phyloP scores from a whole-genome alignment of 2,888 invertebrate species.

The Carabus problematicus region DNA sequence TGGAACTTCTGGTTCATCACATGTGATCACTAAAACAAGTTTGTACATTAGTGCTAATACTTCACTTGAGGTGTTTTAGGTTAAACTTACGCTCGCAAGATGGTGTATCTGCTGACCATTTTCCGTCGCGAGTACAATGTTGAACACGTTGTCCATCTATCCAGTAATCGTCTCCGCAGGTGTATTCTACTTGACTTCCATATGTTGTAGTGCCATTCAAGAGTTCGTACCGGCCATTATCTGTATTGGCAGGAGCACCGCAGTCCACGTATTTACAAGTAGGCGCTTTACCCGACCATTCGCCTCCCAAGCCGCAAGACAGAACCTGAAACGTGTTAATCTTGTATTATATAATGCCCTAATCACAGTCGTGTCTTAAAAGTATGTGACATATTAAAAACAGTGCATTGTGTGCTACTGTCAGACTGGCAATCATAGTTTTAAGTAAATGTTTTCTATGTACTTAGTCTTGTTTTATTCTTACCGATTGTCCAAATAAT shows the following conservation, averaged over 20 bases:
- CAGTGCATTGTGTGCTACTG: no score
- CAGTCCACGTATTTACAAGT: slow-evolving; percentile 88
- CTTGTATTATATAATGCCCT: no score
- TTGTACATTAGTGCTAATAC: slow-evolving; percentile 30
- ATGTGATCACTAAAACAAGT: slow-evolving; percentile 74
- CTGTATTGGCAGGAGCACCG: slow-evolving; percentile 80
- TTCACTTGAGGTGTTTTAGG: no score
- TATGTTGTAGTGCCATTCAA: slow-evolving; percentile 84
- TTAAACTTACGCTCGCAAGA: slow-evolving; percentile 78
- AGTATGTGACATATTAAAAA: no score
- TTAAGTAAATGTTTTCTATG: not conserved
- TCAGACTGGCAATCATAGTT: not conserved
- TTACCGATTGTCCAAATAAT: slow-evolving; percentile 80
- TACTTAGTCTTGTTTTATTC: slow-evolving; percentile 47
- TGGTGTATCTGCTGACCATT: slow-evolving; percentile 86
- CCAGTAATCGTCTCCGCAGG: slow-evolving; percentile 85
- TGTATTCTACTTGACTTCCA: slow-evolving; percentile 79
- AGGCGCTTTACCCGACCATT: slow-evolving; percentile 82
- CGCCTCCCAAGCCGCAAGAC: slow-evolving; percentile 84
- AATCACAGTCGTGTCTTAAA: no score
- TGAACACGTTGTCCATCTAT: slow-evolving; percentile 73
- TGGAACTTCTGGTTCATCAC: slow-evolving; percentile 86
- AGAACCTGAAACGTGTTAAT: slow-evolving; percentile 75
- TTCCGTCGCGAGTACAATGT: slow-evolving; percentile 81
- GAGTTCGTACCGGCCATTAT: slow-evolving; percentile 75